These are phyloP conservation scores for Agonopterix alstromeriana DNA, from an alignment of 2,888 invertebrate genomes.

Conservation along the genomic window DNA sequence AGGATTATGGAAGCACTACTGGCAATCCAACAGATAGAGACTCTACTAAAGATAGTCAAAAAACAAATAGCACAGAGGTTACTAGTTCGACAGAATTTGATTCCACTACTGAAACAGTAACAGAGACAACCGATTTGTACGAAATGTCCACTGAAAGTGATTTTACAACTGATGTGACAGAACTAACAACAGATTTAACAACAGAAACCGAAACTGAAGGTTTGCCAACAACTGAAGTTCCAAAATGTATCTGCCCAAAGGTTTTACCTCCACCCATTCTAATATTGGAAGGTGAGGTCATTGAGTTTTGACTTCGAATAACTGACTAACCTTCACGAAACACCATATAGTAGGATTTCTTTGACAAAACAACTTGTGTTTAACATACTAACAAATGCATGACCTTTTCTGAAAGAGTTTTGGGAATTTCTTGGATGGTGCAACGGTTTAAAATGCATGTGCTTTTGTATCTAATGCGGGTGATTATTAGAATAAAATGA, in stretches of 20 bases:
- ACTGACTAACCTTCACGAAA: constrained; percentile 61
- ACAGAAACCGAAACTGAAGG: constrained; percentile 32
- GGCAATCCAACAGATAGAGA: constrained; percentile 16
- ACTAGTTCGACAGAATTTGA: constrained; percentile 12
- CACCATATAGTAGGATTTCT: constrained; percentile 40
- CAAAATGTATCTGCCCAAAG: constrained; percentile 62
- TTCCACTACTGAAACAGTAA: constrained; percentile 18
- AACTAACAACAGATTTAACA: constrained; percentile 31
- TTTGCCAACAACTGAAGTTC: constrained; percentile 32
- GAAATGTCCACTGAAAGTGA: constrained; percentile 10
- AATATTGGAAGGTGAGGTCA: constrained; percentile 89
- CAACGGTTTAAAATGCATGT: constrained; percentile 33
- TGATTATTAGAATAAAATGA: neutral
- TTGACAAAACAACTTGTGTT: constrained; percentile 23
- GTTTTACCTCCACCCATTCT: constrained; percentile 81
- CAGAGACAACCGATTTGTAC: constrained; percentile 7
- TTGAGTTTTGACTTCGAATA: constrained; percentile 49
- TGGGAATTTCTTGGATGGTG: constrained; percentile 16
- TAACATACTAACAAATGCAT: constrained; percentile 57
- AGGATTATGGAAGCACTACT: constrained; percentile 44
- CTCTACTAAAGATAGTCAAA: constrained; percentile 12
- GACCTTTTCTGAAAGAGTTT: constrained; percentile 15
- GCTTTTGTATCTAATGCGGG: constrained; percentile 14
- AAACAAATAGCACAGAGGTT: constrained; percentile 16
- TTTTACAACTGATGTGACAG: constrained; percentile 19